A percentile compares a stretch with the other conserved stretches of the same genome.
These are phyloP conservation scores for Herminia tarsipennalis DNA, from an alignment of 2,888 invertebrate species.

Conservation along the genomic window DNA sequence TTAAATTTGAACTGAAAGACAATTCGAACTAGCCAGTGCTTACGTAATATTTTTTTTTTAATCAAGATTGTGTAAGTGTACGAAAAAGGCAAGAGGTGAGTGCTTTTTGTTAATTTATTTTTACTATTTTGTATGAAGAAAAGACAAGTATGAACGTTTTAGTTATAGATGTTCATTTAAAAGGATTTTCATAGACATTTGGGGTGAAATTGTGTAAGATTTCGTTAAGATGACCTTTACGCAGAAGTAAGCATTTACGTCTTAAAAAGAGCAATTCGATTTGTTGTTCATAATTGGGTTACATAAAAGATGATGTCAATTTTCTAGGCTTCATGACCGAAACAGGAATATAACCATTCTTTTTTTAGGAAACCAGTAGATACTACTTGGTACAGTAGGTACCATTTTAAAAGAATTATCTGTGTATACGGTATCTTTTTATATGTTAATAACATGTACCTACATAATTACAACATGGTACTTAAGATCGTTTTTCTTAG, in stretches of 20 bases:
- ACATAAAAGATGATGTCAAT: constrained; percentile 10
- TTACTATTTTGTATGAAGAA: constrained; percentile 16
- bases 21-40: constrained; percentile 35
- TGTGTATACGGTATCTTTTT: too few species aligned
- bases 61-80: constrained; percentile 51
- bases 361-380: too few species aligned
- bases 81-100: constrained; percentile 34
- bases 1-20: constrained; percentile 31
- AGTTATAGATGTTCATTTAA: neutral
- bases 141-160: neutral
- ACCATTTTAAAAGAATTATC: too few species aligned
- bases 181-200: neutral
- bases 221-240: constrained; percentile 36
- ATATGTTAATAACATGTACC: too few species aligned
- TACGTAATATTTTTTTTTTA: constrained; percentile 59
- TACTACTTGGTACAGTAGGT: too few species aligned
- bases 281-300: constrained; percentile 30
- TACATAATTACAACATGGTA: too few species aligned
- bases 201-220: neutral
- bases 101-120: constrained; percentile 29
- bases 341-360: too few species aligned
- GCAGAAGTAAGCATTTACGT: constrained; percentile 19
- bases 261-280: constrained; percentile 21
- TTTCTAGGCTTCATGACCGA: too few species aligned
- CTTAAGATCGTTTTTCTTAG: too few species aligned